Conservation (phyloP, 1,140 invertebrate genomes). For the Aethina tumida region DNA sequence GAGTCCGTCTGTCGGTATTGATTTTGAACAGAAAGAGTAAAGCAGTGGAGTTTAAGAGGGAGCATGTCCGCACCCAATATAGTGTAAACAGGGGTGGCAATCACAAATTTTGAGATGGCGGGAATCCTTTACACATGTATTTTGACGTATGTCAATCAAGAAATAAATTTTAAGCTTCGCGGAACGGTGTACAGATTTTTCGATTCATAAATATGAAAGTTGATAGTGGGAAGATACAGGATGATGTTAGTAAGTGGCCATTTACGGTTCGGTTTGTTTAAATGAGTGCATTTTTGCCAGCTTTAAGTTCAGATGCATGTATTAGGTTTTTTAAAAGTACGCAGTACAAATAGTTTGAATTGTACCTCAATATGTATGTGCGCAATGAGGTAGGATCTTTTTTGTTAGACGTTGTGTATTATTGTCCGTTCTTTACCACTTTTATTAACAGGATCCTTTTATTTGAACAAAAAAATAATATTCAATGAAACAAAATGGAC, state of each 20-base stretch:
- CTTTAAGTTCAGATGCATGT: slow-evolving; percentile 14
- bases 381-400: slow-evolving; percentile 28
- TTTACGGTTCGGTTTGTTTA: slow-evolving; percentile 1
- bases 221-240: no score
- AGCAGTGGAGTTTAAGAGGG: slow-evolving; percentile 12
- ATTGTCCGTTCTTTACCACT: slow-evolving; percentile 17
- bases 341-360: slow-evolving; percentile 30
- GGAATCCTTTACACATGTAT: slow-evolving; percentile 27
- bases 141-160: slow-evolving; percentile 28
- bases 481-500: slow-evolving; percentile 25
- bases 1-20: slow-evolving; percentile 20
- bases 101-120: slow-evolving; percentile 23
- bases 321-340: slow-evolving; percentile 29
- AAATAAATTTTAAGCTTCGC: slow-evolving; percentile 14
- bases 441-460: slow-evolving; percentile 15
- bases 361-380: slow-evolving; percentile 31
- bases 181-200: slow-evolving; percentile 3
- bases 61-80: slow-evolving; percentile 16
- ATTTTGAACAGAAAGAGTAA: slow-evolving; percentile 21
- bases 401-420: slow-evolving; percentile 16
- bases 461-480: slow-evolving; percentile 14
- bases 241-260: no score
- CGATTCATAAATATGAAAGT: no score
- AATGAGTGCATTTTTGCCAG: slow-evolving; percentile 3
- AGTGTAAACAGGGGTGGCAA: slow-evolving; percentile 11